phyloP scores from a whole-genome alignment of 2,797 vertebrate genomes.

The Rhynchonycteris naso region DNA sequence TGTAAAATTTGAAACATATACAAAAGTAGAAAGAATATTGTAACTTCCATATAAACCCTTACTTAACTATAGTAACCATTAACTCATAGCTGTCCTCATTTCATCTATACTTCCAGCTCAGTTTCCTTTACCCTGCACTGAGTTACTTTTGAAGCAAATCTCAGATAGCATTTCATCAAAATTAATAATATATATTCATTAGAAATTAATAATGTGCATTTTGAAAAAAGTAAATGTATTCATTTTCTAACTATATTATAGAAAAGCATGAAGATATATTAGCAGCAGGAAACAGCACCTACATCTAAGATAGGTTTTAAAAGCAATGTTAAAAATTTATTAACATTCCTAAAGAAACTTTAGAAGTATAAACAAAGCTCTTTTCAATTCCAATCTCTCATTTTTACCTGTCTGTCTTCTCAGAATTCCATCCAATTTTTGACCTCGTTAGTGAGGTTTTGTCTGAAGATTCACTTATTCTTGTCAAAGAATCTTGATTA shows the following conservation, averaged over 20 bases:
- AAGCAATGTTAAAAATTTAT: slow-evolving; percentile 18
- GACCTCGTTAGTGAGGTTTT: slow-evolving; percentile 78
- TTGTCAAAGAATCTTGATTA: slow-evolving; percentile 80
- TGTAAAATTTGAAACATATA: background rate
- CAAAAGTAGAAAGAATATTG: background rate
- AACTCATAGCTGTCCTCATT: background rate
- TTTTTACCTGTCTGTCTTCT: slow-evolving; percentile 87
- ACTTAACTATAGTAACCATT: background rate
- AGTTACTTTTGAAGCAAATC: slow-evolving; percentile 13
- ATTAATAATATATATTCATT: background rate
- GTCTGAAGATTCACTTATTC: slow-evolving; percentile 74
- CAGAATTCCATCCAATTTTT: slow-evolving; percentile 81
- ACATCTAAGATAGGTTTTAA: slow-evolving; percentile 35
- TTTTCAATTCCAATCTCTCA: background rate
- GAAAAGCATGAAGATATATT: background rate
- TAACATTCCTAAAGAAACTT: slow-evolving; percentile 40
- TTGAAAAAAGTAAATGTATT: background rate
- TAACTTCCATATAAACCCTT: background rate
- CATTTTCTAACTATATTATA: background rate
- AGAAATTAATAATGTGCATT: slow-evolving; percentile 5
- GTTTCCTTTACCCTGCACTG: background rate
- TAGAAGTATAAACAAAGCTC: slow-evolving; percentile 3
- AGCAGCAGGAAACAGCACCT: background rate
- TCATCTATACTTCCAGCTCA: background rate
- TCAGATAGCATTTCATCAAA: slow-evolving; percentile 11